Evolutionary conservation across 2,797 vertebrate species (phyloP).

Genomic region (Ficedula albicollis): DNA sequence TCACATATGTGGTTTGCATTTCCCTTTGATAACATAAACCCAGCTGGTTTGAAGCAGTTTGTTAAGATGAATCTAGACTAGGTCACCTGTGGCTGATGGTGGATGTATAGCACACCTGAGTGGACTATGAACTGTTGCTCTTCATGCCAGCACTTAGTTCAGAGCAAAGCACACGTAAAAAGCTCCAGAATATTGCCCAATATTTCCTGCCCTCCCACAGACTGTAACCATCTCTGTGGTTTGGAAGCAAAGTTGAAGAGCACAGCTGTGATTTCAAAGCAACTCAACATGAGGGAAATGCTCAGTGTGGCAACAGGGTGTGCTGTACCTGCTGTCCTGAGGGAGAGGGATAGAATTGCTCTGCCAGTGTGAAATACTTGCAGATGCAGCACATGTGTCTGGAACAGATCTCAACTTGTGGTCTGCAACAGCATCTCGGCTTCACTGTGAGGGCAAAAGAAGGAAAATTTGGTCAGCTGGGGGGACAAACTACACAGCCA

Average conservation of each 20-base stretch:
- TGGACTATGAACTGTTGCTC: neutral
- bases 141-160: neutral
- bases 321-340: neutral
- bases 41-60: neutral
- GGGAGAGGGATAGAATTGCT: neutral
- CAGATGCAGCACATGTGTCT: fast-evolving
- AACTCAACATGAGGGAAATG: neutral
- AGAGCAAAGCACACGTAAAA: neutral
- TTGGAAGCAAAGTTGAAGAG: neutral
- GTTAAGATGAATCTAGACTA: neutral
- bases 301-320: neutral
- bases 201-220: neutral
- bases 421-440: neutral
- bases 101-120: neutral
- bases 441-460: neutral
- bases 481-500: neutral
- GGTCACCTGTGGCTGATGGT: neutral
- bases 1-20: neutral
- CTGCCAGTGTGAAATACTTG: fast-evolving
- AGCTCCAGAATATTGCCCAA: neutral
- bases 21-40: neutral
- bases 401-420: neutral
- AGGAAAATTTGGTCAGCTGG: neutral
- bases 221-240: neutral
- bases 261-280: constrained; percentile 1